Conservation (phyloP, 1,140 invertebrate genomes). For the Pogonomyrmex californicus region DNA sequence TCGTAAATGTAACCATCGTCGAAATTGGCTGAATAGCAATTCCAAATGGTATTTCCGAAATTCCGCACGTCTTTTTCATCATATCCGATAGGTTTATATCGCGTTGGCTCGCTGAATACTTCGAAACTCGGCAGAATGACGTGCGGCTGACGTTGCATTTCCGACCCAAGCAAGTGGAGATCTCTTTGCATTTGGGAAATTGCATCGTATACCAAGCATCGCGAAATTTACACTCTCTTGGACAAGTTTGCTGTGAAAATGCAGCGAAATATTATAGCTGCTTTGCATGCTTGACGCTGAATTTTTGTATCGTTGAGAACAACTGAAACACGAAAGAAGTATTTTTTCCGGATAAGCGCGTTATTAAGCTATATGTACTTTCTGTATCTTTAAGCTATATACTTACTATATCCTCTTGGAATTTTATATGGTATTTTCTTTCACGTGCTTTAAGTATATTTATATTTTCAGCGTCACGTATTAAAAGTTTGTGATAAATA, state of each 20-base stretch:
- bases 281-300: background rate
- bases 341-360: background rate
- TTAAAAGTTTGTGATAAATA: conserved; percentile 3
- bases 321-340: background rate
- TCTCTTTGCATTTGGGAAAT: conserved; percentile 40
- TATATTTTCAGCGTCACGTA: background rate
- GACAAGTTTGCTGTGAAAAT: background rate
- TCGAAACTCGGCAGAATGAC: conserved; percentile 26
- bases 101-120: conserved; percentile 28
- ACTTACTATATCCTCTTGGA: too few relatives aligned
- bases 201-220: conserved; percentile 37
- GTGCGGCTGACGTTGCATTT: conserved; percentile 33
- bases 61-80: background rate
- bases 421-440: background rate
- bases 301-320: conserved; percentile 8
- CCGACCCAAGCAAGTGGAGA: conserved; percentile 29
- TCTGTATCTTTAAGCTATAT: too few relatives aligned
- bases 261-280: conserved; percentile 3
- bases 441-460: background rate
- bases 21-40: conserved; percentile 18
- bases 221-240: conserved; percentile 41
- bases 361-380: background rate
- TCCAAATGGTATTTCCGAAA: conserved; percentile 3
- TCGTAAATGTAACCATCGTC: background rate
- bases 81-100: conserved; percentile 7